phyloP scores from a whole-genome alignment of 2,888 invertebrate species.

The Melinopterus prodromus region DNA sequence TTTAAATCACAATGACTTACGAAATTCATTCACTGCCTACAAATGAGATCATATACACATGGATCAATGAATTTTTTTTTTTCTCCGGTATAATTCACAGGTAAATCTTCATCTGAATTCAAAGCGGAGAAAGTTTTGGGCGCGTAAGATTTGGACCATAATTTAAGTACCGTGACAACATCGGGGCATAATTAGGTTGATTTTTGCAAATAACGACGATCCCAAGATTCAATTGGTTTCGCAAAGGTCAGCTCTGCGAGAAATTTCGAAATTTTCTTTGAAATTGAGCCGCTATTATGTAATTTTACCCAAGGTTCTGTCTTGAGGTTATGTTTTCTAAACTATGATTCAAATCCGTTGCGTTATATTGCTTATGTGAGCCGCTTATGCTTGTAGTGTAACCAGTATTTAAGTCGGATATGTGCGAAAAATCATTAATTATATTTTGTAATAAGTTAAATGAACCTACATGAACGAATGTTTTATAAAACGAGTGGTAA shows the following conservation, averaged over 20 bases:
- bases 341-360: not conserved
- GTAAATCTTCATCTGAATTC: not conserved
- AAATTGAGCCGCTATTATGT: not conserved
- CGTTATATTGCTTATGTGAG: not conserved
- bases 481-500: too few relatives aligned
- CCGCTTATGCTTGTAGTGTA: too few relatives aligned
- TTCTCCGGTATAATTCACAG: not conserved
- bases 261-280: not conserved
- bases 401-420: too few relatives aligned
- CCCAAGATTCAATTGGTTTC: not conserved
- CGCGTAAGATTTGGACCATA: not conserved
- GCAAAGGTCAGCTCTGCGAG: not conserved
- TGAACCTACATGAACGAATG: too few relatives aligned
- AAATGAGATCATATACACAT: not conserved
- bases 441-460: too few relatives aligned
- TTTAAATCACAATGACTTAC: not conserved
- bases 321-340: not conserved
- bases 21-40: not conserved
- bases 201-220: not conserved
- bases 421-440: too few relatives aligned
- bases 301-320: not conserved
- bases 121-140: not conserved
- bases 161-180: not conserved
- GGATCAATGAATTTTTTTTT: not conserved
- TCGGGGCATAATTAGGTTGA: not conserved